phyloP scores from a whole-genome alignment of 2,113 vertebrate genomes.

The Columbina picui region DNA sequence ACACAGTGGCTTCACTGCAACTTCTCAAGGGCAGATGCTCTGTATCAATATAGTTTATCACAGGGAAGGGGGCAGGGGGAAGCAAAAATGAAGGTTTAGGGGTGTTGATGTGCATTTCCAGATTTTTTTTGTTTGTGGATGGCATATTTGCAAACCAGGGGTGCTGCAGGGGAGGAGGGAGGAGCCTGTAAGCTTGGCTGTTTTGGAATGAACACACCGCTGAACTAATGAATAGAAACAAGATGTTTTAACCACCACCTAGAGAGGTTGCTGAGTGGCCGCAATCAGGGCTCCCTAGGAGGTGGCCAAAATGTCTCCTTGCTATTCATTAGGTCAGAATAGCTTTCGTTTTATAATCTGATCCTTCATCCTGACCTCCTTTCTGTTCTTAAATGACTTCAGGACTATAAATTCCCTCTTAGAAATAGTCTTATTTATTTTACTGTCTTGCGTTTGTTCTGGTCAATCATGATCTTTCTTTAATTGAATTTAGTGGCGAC shows the following conservation, averaged over 20 bases:
- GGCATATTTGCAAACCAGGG: slow-evolving; percentile 24
- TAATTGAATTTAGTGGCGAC: neutral
- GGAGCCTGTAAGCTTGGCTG: neutral
- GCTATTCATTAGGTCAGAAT: slow-evolving; percentile 70
- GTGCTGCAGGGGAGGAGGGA: slow-evolving; percentile 20
- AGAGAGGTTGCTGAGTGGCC: slow-evolving; percentile 61
- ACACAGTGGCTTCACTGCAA: neutral
- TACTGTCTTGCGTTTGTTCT: slow-evolving; percentile 39
- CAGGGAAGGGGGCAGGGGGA: neutral
- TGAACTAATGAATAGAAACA: slow-evolving; percentile 70
- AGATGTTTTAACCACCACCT: slow-evolving; percentile 66
- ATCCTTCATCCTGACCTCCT: slow-evolving; percentile 64
- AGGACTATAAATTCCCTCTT: slow-evolving; percentile 66
- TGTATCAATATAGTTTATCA: neutral
- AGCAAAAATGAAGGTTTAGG: neutral
- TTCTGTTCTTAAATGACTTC: slow-evolving; percentile 60
- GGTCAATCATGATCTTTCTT: slow-evolving; percentile 11
- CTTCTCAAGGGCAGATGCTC: neutral
- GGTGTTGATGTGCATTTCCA: neutral
- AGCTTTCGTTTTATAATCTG: slow-evolving; percentile 63
- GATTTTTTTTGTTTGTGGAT: neutral
- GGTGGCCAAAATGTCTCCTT: slow-evolving; percentile 73
- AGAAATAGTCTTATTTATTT: slow-evolving; percentile 60
- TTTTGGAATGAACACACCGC: slow-evolving; percentile 60
- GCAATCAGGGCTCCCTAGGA: slow-evolving; percentile 67